Percentiles rank a stretch among this genome's conserved stretches.
phyloP scores from a whole-genome alignment of 2,888 invertebrate species.

The Muscina levida region DNA sequence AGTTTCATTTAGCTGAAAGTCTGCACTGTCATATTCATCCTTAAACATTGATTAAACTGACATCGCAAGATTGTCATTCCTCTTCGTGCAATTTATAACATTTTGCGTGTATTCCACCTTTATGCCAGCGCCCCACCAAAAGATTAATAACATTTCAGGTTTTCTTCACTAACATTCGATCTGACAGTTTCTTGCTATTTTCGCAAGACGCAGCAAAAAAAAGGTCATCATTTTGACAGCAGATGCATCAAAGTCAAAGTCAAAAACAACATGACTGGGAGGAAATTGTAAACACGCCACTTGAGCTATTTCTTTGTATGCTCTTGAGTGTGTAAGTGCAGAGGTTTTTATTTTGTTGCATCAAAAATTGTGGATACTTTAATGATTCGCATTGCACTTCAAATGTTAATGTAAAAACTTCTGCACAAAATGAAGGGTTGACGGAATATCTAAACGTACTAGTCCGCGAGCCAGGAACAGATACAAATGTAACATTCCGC shows the following conservation, averaged over 20 bases:
- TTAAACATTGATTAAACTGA: neutral
- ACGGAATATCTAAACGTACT: neutral
- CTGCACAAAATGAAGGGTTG: neutral
- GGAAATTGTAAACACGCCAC: conserved; percentile 56
- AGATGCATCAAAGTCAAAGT: conserved; percentile 59
- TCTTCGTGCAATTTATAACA: neutral
- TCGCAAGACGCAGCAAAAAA: neutral
- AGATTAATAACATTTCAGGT: conserved; percentile 17
- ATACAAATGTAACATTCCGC: too few species aligned
- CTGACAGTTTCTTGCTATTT: neutral
- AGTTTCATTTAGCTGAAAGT: neutral
- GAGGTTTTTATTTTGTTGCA: conserved; percentile 21
- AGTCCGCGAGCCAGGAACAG: too few species aligned
- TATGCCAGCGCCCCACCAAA: neutral
- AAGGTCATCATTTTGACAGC: conserved; percentile 47
- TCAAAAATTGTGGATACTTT: conserved; percentile 18
- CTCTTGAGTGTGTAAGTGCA: too few species aligned
- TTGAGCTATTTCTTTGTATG: conserved; percentile 31
- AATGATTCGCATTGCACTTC: conserved; percentile 32
- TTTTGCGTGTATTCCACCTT: neutral
- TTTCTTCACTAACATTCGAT: too few species aligned
- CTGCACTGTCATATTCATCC: neutral
- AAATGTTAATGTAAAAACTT: conserved; percentile 10
- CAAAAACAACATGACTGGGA: conserved; percentile 11
- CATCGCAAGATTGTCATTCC: neutral